Evolutionary conservation across 2,797 vertebrate species (phyloP).

Genomic region (Nasua narica): DNA sequence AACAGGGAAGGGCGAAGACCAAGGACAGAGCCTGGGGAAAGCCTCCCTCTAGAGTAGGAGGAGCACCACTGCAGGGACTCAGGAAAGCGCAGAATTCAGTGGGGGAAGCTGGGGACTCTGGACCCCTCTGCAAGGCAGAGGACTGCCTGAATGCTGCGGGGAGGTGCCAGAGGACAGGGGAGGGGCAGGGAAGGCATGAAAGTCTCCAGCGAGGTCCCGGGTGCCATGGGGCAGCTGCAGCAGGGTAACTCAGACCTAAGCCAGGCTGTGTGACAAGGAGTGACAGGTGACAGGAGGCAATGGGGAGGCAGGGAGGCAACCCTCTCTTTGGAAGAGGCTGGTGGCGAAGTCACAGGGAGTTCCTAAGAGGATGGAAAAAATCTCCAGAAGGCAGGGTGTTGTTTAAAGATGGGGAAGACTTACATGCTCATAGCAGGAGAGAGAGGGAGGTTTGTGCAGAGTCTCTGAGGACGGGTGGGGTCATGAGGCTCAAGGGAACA

Average conservation of each 20-base stretch:
- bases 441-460: background rate
- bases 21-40: background rate
- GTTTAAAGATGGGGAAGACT: background rate
- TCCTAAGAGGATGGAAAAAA: background rate
- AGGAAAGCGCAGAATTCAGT: background rate
- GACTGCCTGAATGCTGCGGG: background rate
- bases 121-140: too few species aligned
- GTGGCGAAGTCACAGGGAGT: background rate
- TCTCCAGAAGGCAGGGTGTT: background rate
- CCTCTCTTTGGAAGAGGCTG: background rate
- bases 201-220: background rate
- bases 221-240: background rate
- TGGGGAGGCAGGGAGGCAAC: background rate
- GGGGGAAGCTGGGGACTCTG: background rate
- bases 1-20: background rate
- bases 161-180: background rate
- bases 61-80: background rate
- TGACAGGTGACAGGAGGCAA: background rate
- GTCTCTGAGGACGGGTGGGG: background rate
- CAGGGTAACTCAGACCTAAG: background rate
- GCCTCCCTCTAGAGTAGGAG: background rate
- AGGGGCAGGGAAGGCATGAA: background rate
- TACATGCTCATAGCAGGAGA: background rate
- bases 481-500: background rate
- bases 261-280: background rate